Conservation (phyloP, 2,113 vertebrate genomes). For the Aviceda subcristata region DNA sequence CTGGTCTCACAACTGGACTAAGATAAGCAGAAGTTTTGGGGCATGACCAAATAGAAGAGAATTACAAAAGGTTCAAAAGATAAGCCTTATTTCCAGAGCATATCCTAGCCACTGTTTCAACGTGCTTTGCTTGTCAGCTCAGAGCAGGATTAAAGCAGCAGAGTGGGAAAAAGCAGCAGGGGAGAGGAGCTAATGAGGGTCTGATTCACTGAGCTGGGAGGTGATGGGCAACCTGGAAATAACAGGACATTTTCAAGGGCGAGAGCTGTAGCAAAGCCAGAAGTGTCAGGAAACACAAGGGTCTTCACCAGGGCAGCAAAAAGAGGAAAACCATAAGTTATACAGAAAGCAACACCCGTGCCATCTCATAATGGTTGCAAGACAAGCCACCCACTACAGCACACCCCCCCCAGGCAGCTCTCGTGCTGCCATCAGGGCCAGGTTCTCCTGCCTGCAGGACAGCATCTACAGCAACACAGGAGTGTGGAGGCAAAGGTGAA, state of each 20-base stretch:
- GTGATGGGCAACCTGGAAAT: not conserved
- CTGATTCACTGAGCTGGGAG: not conserved
- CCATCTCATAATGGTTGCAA: not conserved
- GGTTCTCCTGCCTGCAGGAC: not conserved
- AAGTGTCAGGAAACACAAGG: not conserved
- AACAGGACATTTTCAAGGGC: not conserved
- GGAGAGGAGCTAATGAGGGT: not conserved
- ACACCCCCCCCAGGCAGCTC: rapidly evolving
- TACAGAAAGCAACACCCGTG: not conserved
- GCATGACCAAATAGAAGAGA: not conserved
- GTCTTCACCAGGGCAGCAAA: not conserved
- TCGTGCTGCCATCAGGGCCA: not conserved
- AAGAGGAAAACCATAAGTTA: not conserved
- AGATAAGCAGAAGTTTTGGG: not conserved
- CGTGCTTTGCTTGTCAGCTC: not conserved
- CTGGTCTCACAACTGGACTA: not conserved
- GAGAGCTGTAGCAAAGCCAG: not conserved
- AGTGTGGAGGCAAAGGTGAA: not conserved
- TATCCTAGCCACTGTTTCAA: not conserved
- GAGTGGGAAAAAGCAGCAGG: not conserved
- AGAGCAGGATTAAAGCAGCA: not conserved
- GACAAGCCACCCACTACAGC: not conserved
- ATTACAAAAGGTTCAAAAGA: not conserved
- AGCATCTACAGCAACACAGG: not conserved
- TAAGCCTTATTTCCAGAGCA: not conserved